A percentile compares a stretch with the other conserved stretches of the same genome.
phyloP scores from a whole-genome alignment of 2,797 vertebrate genomes.

The Morus bassanus region DNA sequence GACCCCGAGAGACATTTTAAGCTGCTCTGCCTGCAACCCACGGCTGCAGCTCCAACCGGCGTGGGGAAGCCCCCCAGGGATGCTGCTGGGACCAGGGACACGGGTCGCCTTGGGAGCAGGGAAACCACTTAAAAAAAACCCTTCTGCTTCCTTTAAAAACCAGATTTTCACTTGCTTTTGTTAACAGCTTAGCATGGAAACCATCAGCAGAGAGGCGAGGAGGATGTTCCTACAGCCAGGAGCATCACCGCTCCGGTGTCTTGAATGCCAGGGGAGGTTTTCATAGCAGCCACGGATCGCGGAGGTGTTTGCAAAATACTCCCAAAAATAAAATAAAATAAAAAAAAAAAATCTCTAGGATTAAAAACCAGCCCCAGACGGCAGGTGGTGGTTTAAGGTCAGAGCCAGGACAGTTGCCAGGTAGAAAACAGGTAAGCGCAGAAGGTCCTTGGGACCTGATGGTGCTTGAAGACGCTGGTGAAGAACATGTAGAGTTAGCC shows the following conservation, averaged over 20 bases:
- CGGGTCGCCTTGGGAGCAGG: not conserved
- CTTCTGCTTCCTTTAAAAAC: not conserved
- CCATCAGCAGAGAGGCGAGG: not conserved
- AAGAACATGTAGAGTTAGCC: conserved; percentile 39
- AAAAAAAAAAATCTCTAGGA: not conserved
- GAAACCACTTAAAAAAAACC: not conserved
- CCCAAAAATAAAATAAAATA: not conserved
- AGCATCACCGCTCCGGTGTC: not conserved
- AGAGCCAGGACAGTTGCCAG: not conserved
- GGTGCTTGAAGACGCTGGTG: conserved; percentile 36
- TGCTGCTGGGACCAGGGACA: not conserved
- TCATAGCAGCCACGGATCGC: not conserved
- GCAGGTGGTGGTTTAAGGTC: not conserved
- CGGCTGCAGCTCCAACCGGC: not conserved
- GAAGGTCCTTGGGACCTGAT: not conserved
- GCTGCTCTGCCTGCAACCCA: not conserved
- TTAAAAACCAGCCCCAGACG: not conserved
- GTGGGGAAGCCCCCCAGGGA: not conserved
- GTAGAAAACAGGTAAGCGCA: not conserved
- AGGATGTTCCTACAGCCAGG: not conserved
- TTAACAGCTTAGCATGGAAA: not conserved
- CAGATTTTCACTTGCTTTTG: not conserved
- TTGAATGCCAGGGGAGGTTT: not conserved
- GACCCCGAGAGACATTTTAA: not conserved
- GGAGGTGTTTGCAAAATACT: not conserved